These are phyloP conservation scores for Lepeophtheirus salmonis DNA, from an alignment of 1,140 invertebrate genomes.

Conservation along the genomic window DNA sequence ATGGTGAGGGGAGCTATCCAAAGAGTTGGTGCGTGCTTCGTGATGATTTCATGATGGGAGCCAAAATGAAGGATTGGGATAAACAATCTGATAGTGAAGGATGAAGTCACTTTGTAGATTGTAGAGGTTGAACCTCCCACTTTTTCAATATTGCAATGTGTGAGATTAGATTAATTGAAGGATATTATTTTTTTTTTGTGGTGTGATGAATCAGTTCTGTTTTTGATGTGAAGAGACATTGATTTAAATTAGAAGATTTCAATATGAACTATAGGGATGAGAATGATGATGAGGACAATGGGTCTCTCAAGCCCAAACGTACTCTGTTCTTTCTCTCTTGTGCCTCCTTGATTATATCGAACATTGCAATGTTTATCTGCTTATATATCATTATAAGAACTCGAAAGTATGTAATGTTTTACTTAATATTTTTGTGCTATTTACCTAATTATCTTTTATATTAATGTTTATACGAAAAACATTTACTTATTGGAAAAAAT, in stretches of 20 bases:
- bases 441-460: neutral
- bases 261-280: too few species aligned
- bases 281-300: neutral
- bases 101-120: neutral
- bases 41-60: conserved; percentile 69
- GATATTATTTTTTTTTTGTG: neutral
- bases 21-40: conserved; percentile 38
- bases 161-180: neutral
- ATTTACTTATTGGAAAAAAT: neutral
- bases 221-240: neutral
- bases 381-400: neutral
- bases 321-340: neutral
- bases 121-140: neutral
- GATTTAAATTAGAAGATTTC: too few species aligned
- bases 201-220: neutral
- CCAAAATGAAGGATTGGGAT: conserved; percentile 77
- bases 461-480: too few species aligned
- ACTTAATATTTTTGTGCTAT: neutral
- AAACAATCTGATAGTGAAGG: conserved; percentile 33
- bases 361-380: neutral
- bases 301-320: neutral
- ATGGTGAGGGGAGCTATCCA: conserved; percentile 35
- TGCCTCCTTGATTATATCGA: neutral
- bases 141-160: neutral
- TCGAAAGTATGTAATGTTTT: neutral